These are phyloP conservation scores for Globicephala melas DNA, from an alignment of 2,113 vertebrate species.

Conservation along the genomic window DNA sequence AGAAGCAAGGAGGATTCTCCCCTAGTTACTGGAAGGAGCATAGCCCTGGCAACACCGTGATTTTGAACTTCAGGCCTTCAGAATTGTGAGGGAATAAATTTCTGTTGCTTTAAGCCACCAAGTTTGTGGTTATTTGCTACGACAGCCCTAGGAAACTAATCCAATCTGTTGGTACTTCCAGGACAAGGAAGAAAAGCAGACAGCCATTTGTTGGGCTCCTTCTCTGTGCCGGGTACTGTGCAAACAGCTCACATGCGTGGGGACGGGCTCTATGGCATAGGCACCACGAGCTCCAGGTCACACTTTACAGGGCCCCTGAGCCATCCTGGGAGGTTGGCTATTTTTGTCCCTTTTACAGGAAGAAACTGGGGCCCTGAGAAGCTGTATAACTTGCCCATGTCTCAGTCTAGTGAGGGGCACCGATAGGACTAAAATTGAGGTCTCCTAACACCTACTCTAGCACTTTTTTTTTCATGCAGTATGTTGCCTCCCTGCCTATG, in stretches of 20 bases:
- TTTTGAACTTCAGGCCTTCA: neutral
- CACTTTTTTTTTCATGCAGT: no score
- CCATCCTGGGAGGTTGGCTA: neutral
- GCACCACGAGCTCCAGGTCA: no score
- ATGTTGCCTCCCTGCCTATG: neutral
- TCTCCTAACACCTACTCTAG: neutral
- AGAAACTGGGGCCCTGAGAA: neutral
- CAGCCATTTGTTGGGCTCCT: neutral
- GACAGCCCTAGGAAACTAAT: neutral
- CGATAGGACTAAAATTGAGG: neutral
- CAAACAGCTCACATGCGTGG: fast-evolving
- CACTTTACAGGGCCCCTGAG: neutral
- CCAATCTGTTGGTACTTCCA: neutral
- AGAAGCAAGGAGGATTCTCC: neutral
- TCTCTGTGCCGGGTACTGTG: neutral
- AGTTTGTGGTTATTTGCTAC: neutral
- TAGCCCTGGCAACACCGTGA: neutral
- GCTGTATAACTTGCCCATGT: neutral
- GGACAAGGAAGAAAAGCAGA: neutral
- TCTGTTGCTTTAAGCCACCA: neutral
- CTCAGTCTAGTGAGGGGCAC: neutral
- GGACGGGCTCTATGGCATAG: fast-evolving
- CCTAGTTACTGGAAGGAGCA: neutral
- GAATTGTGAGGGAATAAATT: neutral
- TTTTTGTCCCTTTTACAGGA: neutral